phyloP scores from a whole-genome alignment of 2,113 vertebrate genomes.

The Prunella fulvescens region DNA sequence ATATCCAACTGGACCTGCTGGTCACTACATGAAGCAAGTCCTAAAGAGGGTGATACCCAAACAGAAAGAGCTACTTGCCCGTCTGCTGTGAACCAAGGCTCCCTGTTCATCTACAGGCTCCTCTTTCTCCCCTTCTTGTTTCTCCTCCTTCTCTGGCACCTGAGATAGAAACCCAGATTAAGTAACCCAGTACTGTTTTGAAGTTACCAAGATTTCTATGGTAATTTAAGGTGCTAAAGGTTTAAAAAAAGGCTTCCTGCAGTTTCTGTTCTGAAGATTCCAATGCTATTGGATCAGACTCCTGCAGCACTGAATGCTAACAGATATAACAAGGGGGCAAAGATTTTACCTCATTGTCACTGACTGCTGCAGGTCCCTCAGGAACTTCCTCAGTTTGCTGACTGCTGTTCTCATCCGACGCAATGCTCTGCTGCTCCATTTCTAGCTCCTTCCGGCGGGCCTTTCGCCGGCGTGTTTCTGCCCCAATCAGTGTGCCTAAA shows the following conservation, averaged over 20 bases:
- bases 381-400: slow-evolving; percentile 78
- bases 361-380: slow-evolving; percentile 72
- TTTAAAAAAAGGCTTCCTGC: not conserved
- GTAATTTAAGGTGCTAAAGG: not conserved
- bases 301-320: not conserved
- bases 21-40: not conserved
- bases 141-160: slow-evolving; percentile 75
- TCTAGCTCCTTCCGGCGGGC: slow-evolving; percentile 90
- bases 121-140: slow-evolving; percentile 83
- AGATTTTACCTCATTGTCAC: slow-evolving; percentile 85
- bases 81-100: slow-evolving; percentile 73
- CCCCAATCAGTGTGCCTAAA: slow-evolving; percentile 81
- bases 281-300: not conserved
- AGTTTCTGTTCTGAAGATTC: not conserved
- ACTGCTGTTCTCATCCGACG: slow-evolving; percentile 73
- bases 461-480: slow-evolving; percentile 91
- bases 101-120: slow-evolving; percentile 83
- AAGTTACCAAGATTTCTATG: not conserved
- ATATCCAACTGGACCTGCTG: not conserved
- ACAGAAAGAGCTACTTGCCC: slow-evolving; percentile 68
- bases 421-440: slow-evolving; percentile 71
- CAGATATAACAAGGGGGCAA: not conserved
- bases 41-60: not conserved
- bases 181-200: not conserved
- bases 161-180: slow-evolving; percentile 47